Evolutionary conservation across 2,888 invertebrate species (phyloP).

Genomic region (Nomada ferruginata): DNA sequence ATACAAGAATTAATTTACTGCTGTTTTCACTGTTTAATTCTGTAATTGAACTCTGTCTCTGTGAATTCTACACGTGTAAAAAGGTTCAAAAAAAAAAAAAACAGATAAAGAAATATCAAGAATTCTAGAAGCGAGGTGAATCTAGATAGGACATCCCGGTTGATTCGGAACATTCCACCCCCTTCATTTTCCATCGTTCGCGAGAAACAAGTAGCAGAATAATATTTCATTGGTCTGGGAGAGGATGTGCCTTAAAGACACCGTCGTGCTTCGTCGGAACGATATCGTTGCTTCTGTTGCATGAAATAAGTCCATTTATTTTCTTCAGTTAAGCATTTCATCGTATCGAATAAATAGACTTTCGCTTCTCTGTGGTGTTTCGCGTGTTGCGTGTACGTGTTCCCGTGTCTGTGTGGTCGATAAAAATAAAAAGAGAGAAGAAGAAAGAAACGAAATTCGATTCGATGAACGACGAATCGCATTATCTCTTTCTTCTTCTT

Average conservation of each 20-base stretch:
- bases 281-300: constrained; percentile 5
- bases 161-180: not conserved
- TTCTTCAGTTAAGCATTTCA: constrained; percentile 37
- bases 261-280: not conserved
- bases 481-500: not conserved
- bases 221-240: not conserved
- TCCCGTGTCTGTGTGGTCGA: not conserved
- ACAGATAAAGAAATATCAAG: not conserved
- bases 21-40: not conserved
- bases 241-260: constrained; percentile 4
- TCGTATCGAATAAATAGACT: constrained; percentile 22
- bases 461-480: constrained; percentile 6
- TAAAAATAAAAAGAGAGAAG: not conserved
- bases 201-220: not conserved
- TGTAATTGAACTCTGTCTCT: not conserved
- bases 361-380: not conserved
- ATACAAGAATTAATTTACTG: not conserved
- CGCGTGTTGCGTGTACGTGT: not conserved
- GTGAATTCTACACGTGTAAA: not conserved
- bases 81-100: not conserved
- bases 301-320: constrained; percentile 36
- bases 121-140: not conserved
- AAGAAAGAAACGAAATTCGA: constrained; percentile 19
- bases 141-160: not conserved
- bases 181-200: not conserved